A percentile compares a stretch with the other conserved stretches of the same genome.
phyloP scores from a whole-genome alignment of 2,888 invertebrate species.

The Tachina fera region DNA sequence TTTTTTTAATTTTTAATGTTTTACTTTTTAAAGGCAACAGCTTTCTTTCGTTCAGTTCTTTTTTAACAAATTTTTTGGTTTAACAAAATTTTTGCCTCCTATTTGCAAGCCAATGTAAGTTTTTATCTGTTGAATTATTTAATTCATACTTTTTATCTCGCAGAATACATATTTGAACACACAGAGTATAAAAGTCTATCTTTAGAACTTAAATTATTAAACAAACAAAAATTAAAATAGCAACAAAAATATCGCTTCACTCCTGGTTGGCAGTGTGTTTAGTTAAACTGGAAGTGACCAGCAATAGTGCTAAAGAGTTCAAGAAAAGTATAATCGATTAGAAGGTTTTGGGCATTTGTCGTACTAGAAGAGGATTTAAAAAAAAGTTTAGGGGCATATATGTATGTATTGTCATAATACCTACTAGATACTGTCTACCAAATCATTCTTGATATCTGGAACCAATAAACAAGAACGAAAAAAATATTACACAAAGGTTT shows the following conservation, averaged over 20 bases:
- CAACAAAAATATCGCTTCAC: constrained; percentile 25
- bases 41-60: too few relatives aligned
- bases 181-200: constrained; percentile 50
- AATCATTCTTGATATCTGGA: too few relatives aligned
- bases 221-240: constrained; percentile 20
- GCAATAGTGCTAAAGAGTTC: constrained; percentile 4
- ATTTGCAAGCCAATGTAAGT: constrained; percentile 2
- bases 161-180: constrained; percentile 36
- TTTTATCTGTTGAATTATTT: constrained; percentile 34
- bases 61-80: not conserved
- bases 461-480: too few relatives aligned
- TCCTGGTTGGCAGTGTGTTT: constrained; percentile 44
- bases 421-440: too few relatives aligned
- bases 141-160: constrained; percentile 17
- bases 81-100: not conserved
- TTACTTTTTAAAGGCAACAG: too few relatives aligned
- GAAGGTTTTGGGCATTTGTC: not conserved
- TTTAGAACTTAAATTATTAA: constrained; percentile 57
- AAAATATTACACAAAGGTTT: too few relatives aligned
- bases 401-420: too few relatives aligned
- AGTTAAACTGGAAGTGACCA: constrained; percentile 16
- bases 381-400: too few relatives aligned
- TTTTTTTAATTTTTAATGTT: not conserved
- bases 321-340: constrained; percentile 39
- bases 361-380: too few relatives aligned